Evolutionary conservation across 2,888 invertebrate genomes (phyloP), one percentile per base, ranked within the genome.

Genomic region (Parasteatoda lunata): DNA sequence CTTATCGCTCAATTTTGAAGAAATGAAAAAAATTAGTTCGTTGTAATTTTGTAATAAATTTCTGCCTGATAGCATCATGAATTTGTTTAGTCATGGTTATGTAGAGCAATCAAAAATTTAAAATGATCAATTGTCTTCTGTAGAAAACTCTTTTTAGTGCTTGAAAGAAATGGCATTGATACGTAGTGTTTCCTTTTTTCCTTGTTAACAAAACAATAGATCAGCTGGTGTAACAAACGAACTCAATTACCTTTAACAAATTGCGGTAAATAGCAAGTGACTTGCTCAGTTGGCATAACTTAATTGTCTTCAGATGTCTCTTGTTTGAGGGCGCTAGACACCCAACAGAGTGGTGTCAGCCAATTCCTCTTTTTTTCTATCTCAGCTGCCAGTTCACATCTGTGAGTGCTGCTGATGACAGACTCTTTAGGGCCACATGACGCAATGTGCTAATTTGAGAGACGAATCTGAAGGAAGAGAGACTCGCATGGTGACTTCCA

Each of bases 361-460:
- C 13, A 71, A 79, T 51, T 64, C 64, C 30, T 30, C 71, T 66
- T 49, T 45, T 13, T 13, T 48, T n/a, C 72, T 72, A 5, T n/a
- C 13, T 49, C 49, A 13, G 13, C 71, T 9, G 47, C 13, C 71
- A 30, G 30, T 30, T 30, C 30, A 49, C 77, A 77, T 66, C 52
- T 71, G 71, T 8, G 59, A 59, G 59, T n/a, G 59, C 51, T 71
- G 65, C 47, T 66, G 77, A 70, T 77, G 83, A 83, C 83, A 77
- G 83, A 77, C 83, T 77, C 77, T 82, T 77, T 66, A 77, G 77
- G 52, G 51, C 47, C 49, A 65, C n/a, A 66, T 83, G 83, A 77
- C 77, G 77, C 77, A 71, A 77, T 72, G 51, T 7, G 65, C 77
- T 77, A 77, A 83, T 83, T 83, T 51, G 72, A 77, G 83, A 68